Base-by-base conservation (phyloP, 64 coral and sea anemone genomes). In the Hydrozoanthus tunicans region DNA sequence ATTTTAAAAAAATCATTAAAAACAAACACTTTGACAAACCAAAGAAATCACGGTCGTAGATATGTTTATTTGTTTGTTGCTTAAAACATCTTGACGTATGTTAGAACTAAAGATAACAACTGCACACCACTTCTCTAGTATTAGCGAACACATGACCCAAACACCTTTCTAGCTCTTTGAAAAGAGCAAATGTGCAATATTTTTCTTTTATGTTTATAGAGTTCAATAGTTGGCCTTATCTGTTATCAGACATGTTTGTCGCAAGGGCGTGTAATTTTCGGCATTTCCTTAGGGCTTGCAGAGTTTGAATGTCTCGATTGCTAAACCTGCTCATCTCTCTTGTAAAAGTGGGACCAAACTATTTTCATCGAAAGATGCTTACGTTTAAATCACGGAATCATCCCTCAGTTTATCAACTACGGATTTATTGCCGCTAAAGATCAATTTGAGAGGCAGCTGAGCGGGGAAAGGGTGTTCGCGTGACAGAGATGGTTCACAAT, bases 381-480 rank as follows among this genome's bases (percentile, higher is more conserved):
- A 4, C 11, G 7, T 26, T 14, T 51, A 15, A 59, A 13, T 23
- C n/a, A 59, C 17, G 14, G 59, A 71, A 25, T 73, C 4, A 57
- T 59, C 26, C 64, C 62, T 82, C 14, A 60, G 17, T 73, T 72
- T 60, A 74, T 86, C 26, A 86, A 86, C 14, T 56, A 12, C 23
- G 20, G 24, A 27, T 86, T 65, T 65, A 53, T 66, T 64, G 51
- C 13, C 10, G 9, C 25, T 73, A 23, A 6, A 73, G 56, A 71
- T 73, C 55, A 60, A 73, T 43, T 73, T 73, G 58, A 73, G 56
- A 73, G 73, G 9, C 83, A 71, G 69, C 59, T 82, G 80, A 58
- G 65, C 1, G 32, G 32, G 32, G 51, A 82, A n/a, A 32, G 24
- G 9, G 9, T 20, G 5, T 74, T 74, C 53, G 83, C 55, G 83